Evolutionary conservation across 2,113 vertebrate species (phyloP), one percentile per base, ranked within the genome.

Genomic region (Piprites chloris): DNA sequence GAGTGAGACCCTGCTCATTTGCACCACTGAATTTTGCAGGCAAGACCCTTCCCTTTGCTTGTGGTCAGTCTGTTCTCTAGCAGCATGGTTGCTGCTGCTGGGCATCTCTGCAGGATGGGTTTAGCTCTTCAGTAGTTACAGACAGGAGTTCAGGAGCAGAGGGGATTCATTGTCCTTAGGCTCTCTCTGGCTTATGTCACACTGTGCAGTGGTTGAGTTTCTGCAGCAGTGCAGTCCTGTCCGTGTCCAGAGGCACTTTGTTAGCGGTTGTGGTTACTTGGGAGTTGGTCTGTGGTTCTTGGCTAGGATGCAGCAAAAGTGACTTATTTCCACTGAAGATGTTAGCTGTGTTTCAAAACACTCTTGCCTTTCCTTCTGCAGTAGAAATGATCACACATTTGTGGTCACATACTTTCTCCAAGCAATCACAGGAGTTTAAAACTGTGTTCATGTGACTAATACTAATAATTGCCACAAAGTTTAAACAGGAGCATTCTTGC

Each of bases 81-180:
- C 79, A 66, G 30, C 1, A 0, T 2, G 2, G 12, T 93, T 0
- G 0, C 30, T 71, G 50, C 67, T 88, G 87, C 42, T 35, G 22
- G 7, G 41, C 27, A 9, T 42, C 24, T 32, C 53, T 65, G 37
- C 6, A 7, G 52, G 58, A 32, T 1, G 1, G 6, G 11, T 75
- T 81, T 26, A 69, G 49, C n/a, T 72, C 84, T 79, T 78, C 65
- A 49, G 18, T n/a, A 3, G 35, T 53, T 52, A 42, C 19, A 90
- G 52, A 14, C 17, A 30, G 24, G 21, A 72, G 28, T n/a, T 37
- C 24, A 62, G 47, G 56, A n/a, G 32, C 14, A 6, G 5, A 16
- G 28, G 52, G 18, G 27, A 37, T 41, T n/a, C 13, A 4, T 6
- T 59, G 35, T 41, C 50, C 4, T 41, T 6, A n/a, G 53, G 30